These are phyloP conservation scores for Spermophilus dauricus DNA, from an alignment of 2,113 vertebrate species.

Conservation along the genomic window DNA sequence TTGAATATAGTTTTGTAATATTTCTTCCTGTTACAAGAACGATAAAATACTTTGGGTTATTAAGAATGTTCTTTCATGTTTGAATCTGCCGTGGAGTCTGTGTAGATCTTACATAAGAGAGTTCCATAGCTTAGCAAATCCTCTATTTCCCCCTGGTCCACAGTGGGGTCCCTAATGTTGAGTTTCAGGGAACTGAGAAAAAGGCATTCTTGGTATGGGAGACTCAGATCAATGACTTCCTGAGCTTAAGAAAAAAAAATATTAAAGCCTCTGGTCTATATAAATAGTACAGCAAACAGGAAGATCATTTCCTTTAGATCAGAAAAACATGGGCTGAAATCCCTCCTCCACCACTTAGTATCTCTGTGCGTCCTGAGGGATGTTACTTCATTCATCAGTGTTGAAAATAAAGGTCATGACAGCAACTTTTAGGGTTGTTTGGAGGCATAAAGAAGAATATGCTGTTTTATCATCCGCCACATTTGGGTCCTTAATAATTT, in stretches of 20 bases:
- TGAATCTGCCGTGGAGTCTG: background rate
- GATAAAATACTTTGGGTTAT: background rate
- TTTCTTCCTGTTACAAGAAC: background rate
- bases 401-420: background rate
- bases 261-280: background rate
- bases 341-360: background rate
- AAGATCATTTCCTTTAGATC: background rate
- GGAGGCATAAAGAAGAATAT: background rate
- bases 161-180: background rate
- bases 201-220: background rate
- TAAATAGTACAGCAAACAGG: background rate
- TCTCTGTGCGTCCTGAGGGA: background rate
- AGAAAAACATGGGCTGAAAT: background rate
- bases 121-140: constrained; percentile 8
- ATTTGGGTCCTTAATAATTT: background rate
- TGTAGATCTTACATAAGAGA: background rate
- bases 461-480: background rate
- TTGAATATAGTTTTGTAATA: background rate
- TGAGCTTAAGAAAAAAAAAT: background rate
- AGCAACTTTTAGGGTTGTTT: background rate
- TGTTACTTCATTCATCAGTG: background rate
- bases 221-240: constrained; percentile 34
- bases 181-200: constrained; percentile 30
- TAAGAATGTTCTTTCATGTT: background rate
- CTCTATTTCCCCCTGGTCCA: background rate